Base-by-base conservation (phyloP, 2,888 invertebrate species). In the Pomacea canaliculata region DNA sequence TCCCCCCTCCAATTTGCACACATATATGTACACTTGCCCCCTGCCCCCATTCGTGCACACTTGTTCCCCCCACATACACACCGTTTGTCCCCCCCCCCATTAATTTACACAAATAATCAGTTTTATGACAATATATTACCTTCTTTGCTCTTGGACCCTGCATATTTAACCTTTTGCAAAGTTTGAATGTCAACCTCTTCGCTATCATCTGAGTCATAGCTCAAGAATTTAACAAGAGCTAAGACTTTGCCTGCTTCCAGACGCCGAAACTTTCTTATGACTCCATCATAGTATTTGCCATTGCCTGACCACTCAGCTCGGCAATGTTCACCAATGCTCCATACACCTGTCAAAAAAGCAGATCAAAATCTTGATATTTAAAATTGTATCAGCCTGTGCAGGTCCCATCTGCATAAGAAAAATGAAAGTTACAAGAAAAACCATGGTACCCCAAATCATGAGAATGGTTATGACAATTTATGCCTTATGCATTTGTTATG, bases 281-380 rank as follows among this genome's bases (percentile, higher is more conserved):
- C 75, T 9, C 81, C 85, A 63, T 66, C 73, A 76, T 87, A 85
- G 23, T 80, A 76, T 37, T 82, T 77, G 18, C 70, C 73, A 79
- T 87, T 86, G 8, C 80, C 83, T 51, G 83, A 80, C 77, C 82
- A 86, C 18, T 81, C 82, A 12, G 84, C 85, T 63, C 80, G 66
- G 74, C 87, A 87, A 23, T 66, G 56, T 46, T 87, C 87, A 60
- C 87, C 85, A 62, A 81, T 82, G 37, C 81, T 78, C 87, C 86
- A 87, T 1, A 86, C 85, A 83, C 60, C 67, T 76, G 77, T 4
- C 12, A 63, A 69, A 60, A 49, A 2, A 51, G 1, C 7, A 48
- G 5, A 16, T 27, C 16, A 16, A 66, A 18, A 66, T 66, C 4
- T 23, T 18, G 19, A n/a, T 66, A 23, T 23, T 23, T 27, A 66